Evolutionary conservation across 2,888 invertebrate genomes (phyloP).

Genomic region (Lycaena phlaeas): DNA sequence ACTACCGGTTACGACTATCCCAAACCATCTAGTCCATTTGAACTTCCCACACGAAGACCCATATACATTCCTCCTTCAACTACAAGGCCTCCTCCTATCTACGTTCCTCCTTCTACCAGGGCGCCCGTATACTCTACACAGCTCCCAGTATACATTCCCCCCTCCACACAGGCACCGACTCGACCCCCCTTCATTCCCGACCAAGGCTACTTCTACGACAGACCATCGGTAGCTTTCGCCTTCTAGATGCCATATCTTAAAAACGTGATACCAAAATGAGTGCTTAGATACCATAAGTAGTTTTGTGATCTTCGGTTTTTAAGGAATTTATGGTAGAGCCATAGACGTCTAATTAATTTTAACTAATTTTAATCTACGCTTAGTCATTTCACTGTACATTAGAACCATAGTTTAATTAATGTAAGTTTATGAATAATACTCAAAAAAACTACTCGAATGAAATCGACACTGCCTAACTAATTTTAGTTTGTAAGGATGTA

Average conservation of each 20-base stretch:
- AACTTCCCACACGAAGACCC: constrained; percentile 22
- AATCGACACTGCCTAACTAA: constrained; percentile 67
- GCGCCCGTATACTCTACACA: too few relatives aligned
- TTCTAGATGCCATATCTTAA: constrained; percentile 50
- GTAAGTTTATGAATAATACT: constrained; percentile 39
- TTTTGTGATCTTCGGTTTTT: constrained; percentile 4
- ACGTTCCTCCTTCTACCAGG: constrained; percentile 31
- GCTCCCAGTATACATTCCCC: constrained; percentile 30
- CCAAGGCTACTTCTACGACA: constrained; percentile 60
- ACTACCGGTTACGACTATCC: constrained; percentile 36
- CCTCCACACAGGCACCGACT: constrained; percentile 32
- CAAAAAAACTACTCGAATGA: constrained; percentile 37
- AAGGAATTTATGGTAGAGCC: not conserved
- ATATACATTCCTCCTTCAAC: constrained; percentile 27
- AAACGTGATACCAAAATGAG: constrained; percentile 62
- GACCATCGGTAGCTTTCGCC: constrained; percentile 54
- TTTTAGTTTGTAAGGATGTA: constrained; percentile 43
- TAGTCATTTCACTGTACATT: constrained; percentile 1
- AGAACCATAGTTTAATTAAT: not conserved
- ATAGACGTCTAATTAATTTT: constrained; percentile 2
- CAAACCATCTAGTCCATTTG: constrained; percentile 28
- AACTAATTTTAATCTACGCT: constrained; percentile 6
- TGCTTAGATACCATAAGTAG: constrained; percentile 12
- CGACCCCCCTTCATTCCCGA: constrained; percentile 48
- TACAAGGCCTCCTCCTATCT: constrained; percentile 27